These are phyloP conservation scores for Acanthopagrus latus DNA, from an alignment of 2,797 vertebrate species.

Conservation along the genomic window DNA sequence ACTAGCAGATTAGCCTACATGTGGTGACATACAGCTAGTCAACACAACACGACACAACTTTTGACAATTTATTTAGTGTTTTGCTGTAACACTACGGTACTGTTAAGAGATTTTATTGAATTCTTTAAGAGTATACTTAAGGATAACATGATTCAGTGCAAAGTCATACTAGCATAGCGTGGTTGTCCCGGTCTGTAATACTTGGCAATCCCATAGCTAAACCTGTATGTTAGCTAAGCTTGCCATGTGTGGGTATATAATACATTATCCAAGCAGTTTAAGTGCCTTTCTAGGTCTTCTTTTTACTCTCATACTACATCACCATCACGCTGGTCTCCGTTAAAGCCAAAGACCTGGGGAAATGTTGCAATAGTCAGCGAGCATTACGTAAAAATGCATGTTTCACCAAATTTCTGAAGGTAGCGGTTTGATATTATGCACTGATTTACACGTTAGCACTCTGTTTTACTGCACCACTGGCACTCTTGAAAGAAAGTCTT, in stretches of 20 bases:
- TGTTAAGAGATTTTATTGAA: conserved; percentile 37
- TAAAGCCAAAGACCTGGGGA: conserved; percentile 73
- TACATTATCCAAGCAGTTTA: conserved; percentile 69
- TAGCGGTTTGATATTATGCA: conserved; percentile 71
- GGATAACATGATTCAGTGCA: conserved; percentile 30
- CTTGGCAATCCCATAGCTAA: conserved; percentile 47
- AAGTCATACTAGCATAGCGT: conserved; percentile 41
- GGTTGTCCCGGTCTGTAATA: conserved; percentile 51
- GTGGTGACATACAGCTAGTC: conserved; percentile 24
- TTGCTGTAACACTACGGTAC: conserved; percentile 33
- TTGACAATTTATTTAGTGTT: conserved; percentile 36
- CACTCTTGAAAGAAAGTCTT: conserved; percentile 25
- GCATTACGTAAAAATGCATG: conserved; percentile 64
- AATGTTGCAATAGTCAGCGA: conserved; percentile 68
- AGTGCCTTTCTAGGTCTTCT: conserved; percentile 79
- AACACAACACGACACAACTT: conserved; percentile 15
- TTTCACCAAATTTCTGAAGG: conserved; percentile 55
- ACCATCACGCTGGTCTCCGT: conserved; percentile 38
- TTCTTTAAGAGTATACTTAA: conserved; percentile 40
- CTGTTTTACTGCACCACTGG: conserved; percentile 33
- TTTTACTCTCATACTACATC: conserved; percentile 33
- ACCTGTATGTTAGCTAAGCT: conserved; percentile 54
- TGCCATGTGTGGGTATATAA: conserved; percentile 45
- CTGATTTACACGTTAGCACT: conserved; percentile 60
- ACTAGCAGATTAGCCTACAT: not conserved